A percentile compares a stretch with the other conserved stretches of the same genome.
Conservation (phyloP, 1,140 invertebrate species). For the Eriocheir sinensis region DNA sequence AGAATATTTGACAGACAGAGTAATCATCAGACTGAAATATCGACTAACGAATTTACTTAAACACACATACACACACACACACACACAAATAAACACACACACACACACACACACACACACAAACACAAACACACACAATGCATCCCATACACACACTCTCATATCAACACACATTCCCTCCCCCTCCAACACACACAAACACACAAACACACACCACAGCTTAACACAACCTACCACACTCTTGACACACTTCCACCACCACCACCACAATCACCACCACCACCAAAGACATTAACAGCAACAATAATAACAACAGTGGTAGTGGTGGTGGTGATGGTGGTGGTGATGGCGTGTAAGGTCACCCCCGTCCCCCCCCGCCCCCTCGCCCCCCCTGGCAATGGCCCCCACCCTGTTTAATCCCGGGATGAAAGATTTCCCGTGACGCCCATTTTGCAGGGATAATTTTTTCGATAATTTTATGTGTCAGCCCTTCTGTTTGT, state of each 20-base stretch:
- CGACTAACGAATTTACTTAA: not conserved
- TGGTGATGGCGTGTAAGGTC: not conserved
- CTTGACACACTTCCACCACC: too few species aligned
- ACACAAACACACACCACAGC: too few species aligned
- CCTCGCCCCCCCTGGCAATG: not conserved
- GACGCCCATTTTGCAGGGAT: not conserved
- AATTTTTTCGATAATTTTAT: not conserved
- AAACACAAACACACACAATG: too few species aligned
- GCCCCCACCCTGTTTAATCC: not conserved
- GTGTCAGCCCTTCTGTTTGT: not conserved
- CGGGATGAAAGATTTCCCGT: not conserved
- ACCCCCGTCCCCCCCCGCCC: too few species aligned
- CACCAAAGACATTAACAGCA: too few species aligned
- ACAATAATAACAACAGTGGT: not conserved
- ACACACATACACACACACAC: not conserved
- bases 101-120: not conserved
- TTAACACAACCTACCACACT: too few species aligned
- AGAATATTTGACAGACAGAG: too few species aligned
- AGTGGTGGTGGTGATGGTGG: not conserved
- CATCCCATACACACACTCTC: too few species aligned
- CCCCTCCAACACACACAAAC: too few species aligned
- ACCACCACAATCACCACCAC: too few species aligned
- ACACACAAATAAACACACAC: conserved; percentile 3
- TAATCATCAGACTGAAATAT: too few species aligned
- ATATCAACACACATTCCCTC: too few species aligned